phyloP scores from a whole-genome alignment of 2,113 vertebrate genomes.

The Amblyornis subalaris region DNA sequence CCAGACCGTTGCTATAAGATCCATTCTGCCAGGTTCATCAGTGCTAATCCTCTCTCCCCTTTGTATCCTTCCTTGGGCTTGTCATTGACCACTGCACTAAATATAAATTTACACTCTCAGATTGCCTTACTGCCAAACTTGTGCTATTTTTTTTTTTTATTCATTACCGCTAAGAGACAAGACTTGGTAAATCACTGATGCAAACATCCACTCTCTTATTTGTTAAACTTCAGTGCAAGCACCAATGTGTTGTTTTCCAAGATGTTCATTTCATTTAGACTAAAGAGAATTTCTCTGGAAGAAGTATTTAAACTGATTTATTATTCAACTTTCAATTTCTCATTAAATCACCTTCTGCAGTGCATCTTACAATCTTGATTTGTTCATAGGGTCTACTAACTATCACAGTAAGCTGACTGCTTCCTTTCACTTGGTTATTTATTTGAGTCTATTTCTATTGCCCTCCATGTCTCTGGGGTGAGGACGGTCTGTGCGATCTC shows the following conservation, averaged over 20 bases:
- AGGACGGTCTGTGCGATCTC: fast-evolving
- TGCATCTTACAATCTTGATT: not conserved
- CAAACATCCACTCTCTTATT: not conserved
- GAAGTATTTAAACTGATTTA: not conserved
- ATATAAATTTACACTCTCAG: not conserved
- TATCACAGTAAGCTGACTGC: not conserved
- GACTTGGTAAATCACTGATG: not conserved
- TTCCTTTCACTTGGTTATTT: not conserved
- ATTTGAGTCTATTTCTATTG: not conserved
- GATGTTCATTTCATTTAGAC: not conserved
- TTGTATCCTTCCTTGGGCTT: not conserved
- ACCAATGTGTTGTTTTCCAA: not conserved
- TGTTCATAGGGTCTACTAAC: not conserved
- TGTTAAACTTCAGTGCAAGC: not conserved
- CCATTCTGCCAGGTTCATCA: not conserved
- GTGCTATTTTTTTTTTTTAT: not conserved
- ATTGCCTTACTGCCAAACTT: not conserved
- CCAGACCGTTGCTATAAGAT: not conserved
- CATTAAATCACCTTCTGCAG: not conserved
- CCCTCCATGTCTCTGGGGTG: not conserved
- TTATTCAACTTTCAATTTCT: not conserved
- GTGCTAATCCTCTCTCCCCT: not conserved
- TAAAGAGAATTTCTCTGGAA: not conserved
- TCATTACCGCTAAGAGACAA: not conserved
- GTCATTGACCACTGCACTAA: not conserved